Conservation (phyloP, 2,888 invertebrate genomes). For the Lepidochrysops patricia region DNA sequence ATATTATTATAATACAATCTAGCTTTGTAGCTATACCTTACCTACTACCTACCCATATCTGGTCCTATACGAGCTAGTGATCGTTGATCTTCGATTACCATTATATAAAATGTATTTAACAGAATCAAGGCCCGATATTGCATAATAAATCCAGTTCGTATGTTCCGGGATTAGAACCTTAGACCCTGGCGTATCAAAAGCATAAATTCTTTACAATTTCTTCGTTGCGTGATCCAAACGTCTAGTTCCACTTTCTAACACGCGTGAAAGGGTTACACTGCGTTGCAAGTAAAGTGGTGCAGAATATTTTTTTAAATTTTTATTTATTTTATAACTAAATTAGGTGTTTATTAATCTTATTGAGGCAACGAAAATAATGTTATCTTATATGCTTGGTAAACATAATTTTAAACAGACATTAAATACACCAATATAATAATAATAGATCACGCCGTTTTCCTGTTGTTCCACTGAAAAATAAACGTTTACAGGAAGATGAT, state of each 20-base stretch:
- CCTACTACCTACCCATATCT: too few species aligned
- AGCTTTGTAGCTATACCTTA: too few species aligned
- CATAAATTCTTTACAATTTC: conserved; percentile 73
- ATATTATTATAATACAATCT: too few species aligned
- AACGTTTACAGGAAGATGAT: conserved; percentile 27
- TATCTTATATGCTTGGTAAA: neutral
- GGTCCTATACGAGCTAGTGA: too few species aligned
- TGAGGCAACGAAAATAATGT: neutral
- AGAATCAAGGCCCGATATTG: neutral
- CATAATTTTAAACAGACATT: conserved; percentile 16
- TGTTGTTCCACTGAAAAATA: conserved; percentile 32
- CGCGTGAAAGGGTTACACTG: conserved; percentile 64
- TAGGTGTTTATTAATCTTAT: neutral
- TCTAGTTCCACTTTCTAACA: conserved; percentile 70
- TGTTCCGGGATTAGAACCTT: conserved; percentile 45
- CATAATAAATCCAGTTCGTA: conserved; percentile 23
- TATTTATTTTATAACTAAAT: neutral
- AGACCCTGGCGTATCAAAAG: conserved; percentile 53
- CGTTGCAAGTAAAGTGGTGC: conserved; percentile 28
- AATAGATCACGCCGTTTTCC: conserved; percentile 25
- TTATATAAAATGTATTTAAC: too few species aligned
- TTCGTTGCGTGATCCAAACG: conserved; percentile 63
- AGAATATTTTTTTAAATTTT: conserved; percentile 2
- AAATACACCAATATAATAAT: conserved; percentile 2
- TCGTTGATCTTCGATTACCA: too few species aligned